phyloP scores from a whole-genome alignment of 2,113 vertebrate species.

The Rhizomys pruinosus region DNA sequence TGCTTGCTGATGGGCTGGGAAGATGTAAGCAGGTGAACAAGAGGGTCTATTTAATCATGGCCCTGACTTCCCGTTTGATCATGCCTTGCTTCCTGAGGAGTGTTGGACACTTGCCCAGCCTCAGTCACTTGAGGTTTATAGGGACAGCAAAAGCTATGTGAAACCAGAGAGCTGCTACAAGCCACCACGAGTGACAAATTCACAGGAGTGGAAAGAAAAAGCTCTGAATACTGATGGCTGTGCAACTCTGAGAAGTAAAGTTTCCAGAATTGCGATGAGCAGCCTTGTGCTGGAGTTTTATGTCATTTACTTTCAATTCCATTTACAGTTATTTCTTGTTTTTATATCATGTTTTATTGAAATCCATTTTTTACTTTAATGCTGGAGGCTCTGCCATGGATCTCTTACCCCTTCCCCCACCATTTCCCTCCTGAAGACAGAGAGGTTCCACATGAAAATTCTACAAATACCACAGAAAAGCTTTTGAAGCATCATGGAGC shows the following conservation, averaged over 20 bases:
- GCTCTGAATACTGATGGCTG: slow-evolving; percentile 46
- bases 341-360: slow-evolving; percentile 82
- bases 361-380: slow-evolving; percentile 83
- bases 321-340: slow-evolving; percentile 79
- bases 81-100: background rate
- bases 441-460: slow-evolving; percentile 66
- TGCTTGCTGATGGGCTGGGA: background rate
- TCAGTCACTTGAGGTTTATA: background rate
- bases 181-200: background rate
- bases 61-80: background rate
- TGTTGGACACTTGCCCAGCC: background rate
- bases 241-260: slow-evolving; percentile 71
- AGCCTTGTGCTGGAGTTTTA: slow-evolving; percentile 67
- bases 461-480: slow-evolving; percentile 67
- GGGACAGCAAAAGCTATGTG: background rate
- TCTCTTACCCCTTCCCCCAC: background rate
- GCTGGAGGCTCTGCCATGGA: slow-evolving; percentile 70
- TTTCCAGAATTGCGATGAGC: slow-evolving; percentile 65
- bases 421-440: slow-evolving; percentile 64
- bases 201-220: slow-evolving; percentile 19
- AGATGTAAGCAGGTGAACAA: background rate
- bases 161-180: background rate
- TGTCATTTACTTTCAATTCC: slow-evolving; percentile 77
- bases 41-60: background rate
- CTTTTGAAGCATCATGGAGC: slow-evolving; percentile 54